Evolutionary conservation across 2,888 invertebrate genomes (phyloP), one percentile per base, ranked within the genome.

Genomic region (Drosophila mimetica): DNA sequence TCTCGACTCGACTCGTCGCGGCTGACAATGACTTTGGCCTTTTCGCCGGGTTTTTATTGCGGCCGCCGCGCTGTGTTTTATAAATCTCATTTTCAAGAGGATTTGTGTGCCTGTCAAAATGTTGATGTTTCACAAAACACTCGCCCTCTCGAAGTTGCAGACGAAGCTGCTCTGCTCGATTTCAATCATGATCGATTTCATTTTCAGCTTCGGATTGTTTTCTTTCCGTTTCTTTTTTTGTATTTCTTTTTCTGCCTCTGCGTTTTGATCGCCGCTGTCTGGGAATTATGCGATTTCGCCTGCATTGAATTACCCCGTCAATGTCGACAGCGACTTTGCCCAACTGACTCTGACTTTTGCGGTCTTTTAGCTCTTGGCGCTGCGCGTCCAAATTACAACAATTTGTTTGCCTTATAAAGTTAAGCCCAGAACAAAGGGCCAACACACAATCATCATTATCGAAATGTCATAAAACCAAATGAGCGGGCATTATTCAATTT

Each of bases 391-490:
- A 87, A 79, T 85, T 87, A 73, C 86, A 82, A 79, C 89, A 88
- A 88, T 88, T 88, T 88, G 89, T 88, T 88, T 69, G 81, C 85
- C 89, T 88, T 89, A 82, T 80, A 83, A 65, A 84, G 75, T 79
- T 84, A 88, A 88, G 86, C 77, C 87, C 75, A 77, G 67, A 88
- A 83, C 75, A 82, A 76, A 80, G 75, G 81, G 22, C 71, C 63
- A 59, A 46, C 64, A 65, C 63, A 64, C 75, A 89, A 85, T 86
- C 89, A 86, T 86, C 89, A 88, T 86, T 89, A 87, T 82, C 85
- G 85, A 88, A 88, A 82, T 85, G 89, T 82, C 87, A 88, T 90
- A 82, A 90, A 88, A 89, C 64, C 77, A 84, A 89, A 90, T 88
- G 87, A 74, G 71, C 85, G 73, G 74, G 63, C 80, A 90, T 88